Percentiles rank a stretch among this genome's conserved stretches.
phyloP scores from a whole-genome alignment of 2,113 vertebrate species.

The Equus przewalskii region DNA sequence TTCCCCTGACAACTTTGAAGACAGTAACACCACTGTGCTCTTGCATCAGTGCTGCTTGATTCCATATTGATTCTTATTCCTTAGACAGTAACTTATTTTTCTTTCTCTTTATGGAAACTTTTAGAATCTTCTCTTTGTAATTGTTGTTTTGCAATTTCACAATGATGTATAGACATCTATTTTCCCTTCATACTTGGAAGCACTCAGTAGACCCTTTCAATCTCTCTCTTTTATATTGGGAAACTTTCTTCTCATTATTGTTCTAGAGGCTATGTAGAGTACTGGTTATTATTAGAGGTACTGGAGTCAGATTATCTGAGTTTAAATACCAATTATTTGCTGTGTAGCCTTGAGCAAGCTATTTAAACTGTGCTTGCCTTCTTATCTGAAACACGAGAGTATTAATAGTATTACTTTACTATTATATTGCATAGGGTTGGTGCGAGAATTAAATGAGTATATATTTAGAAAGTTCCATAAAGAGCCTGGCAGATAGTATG shows the following conservation, averaged over 20 bases:
- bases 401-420: not conserved
- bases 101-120: constrained; percentile 1
- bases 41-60: not conserved
- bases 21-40: not conserved
- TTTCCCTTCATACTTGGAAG: not conserved
- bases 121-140: constrained; percentile 40
- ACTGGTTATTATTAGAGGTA: not conserved
- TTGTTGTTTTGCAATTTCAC: not conserved
- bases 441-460: not conserved
- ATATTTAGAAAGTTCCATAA: not conserved
- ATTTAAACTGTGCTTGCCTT: constrained; percentile 33
- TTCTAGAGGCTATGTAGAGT: not conserved
- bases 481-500: not conserved
- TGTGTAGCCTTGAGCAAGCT: not conserved
- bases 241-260: not conserved
- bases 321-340: not conserved
- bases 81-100: constrained; percentile 29
- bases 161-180: not conserved
- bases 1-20: not conserved
- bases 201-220: not conserved
- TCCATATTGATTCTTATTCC: not conserved
- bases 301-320: not conserved
- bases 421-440: not conserved
- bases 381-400: constrained; percentile 51
- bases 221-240: not conserved